A percentile compares a stretch with the other conserved stretches of the same genome.
Conservation (phyloP, 2,797 vertebrate genomes). For the Nannoperca australis region DNA sequence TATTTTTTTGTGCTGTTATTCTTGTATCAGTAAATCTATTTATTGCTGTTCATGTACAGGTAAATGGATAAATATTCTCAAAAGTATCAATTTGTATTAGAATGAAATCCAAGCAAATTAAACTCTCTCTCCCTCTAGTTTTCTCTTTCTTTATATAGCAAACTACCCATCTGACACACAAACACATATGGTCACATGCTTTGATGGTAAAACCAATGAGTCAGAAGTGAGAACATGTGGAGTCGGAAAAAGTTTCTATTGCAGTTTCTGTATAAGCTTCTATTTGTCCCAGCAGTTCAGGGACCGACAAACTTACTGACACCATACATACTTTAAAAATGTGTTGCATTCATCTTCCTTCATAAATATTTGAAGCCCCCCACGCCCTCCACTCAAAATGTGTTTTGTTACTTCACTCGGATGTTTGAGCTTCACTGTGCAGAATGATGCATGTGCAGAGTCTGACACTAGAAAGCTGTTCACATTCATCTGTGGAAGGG, state of each 20-base stretch:
- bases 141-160: constrained; percentile 51
- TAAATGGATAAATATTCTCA: neutral
- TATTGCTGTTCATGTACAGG: neutral
- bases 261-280: constrained; percentile 13
- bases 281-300: constrained; percentile 45
- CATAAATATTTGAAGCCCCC: neutral
- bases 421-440: neutral
- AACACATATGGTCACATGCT: constrained; percentile 76
- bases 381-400: neutral
- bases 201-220: constrained; percentile 88
- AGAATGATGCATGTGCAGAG: no score
- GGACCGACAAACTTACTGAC: constrained; percentile 1
- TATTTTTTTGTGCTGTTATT: neutral
- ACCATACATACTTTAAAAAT: neutral
- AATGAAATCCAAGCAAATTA: neutral
- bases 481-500: neutral
- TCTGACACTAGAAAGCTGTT: neutral
- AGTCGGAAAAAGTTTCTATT: constrained; percentile 83
- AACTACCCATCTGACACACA: constrained; percentile 7
- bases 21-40: neutral
- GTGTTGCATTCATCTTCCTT: neutral
- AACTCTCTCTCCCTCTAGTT: neutral
- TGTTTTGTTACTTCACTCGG: neutral
- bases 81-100: neutral
- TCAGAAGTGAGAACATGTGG: constrained; percentile 90